phyloP scores from a whole-genome alignment of 2,888 invertebrate species.

The Stenoptilia bipunctidactyla region DNA sequence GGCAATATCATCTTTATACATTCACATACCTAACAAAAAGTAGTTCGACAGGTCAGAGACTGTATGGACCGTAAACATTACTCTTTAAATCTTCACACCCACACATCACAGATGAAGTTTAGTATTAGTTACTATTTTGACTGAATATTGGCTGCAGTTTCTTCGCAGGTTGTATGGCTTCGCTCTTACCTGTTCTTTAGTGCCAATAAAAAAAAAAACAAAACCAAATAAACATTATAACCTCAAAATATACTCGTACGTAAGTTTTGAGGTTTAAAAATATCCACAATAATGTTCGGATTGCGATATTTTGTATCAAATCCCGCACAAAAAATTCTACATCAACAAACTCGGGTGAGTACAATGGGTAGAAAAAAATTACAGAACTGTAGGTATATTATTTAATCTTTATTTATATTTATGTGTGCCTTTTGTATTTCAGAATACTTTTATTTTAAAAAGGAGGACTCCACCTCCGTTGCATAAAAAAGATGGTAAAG shows the following conservation, averaged over 20 bases:
- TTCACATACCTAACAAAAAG: too few relatives aligned
- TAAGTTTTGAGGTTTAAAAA: background rate
- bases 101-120: too few relatives aligned
- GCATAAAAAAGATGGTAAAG: conserved; percentile 68
- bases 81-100: too few relatives aligned
- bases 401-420: background rate
- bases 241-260: background rate
- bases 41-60: too few relatives aligned
- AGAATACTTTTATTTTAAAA: conserved; percentile 84
- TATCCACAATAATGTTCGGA: conserved; percentile 28
- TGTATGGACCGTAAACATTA: too few relatives aligned
- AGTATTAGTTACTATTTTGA: too few relatives aligned
- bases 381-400: background rate
- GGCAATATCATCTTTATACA: too few relatives aligned
- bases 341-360: conserved; percentile 46
- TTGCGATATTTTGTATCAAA: conserved; percentile 28
- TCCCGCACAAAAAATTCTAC: conserved; percentile 12
- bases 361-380: background rate
- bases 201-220: background rate
- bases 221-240: background rate
- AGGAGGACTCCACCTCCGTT: conserved; percentile 71
- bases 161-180: too few relatives aligned
- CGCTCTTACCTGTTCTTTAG: too few relatives aligned
- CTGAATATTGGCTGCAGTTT: too few relatives aligned
- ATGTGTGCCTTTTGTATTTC: conserved; percentile 26